Conservation (phyloP, 2,888 invertebrate species). For the Pachliopta kotzebuea region DNA sequence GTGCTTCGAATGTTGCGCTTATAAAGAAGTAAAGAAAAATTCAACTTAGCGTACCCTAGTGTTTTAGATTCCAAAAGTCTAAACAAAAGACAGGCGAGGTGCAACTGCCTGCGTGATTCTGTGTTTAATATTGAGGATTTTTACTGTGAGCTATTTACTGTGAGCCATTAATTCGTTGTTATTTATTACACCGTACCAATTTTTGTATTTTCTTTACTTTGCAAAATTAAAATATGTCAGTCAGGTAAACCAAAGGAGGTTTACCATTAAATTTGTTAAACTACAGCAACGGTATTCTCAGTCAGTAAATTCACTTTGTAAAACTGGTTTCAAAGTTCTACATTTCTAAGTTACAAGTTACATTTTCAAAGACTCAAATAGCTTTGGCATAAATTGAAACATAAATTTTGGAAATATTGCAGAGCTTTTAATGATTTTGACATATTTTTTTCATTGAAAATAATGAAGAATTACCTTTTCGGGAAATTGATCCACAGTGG, state of each 20-base stretch:
- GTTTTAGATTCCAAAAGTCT: too few species aligned
- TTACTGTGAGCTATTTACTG: too few species aligned
- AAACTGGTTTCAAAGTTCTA: conserved; percentile 24
- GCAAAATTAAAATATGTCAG: neutral
- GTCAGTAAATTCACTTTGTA: conserved; percentile 20
- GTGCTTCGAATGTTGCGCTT: too few species aligned
- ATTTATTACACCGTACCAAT: neutral
- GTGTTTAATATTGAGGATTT: too few species aligned
- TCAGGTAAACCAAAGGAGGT: neutral
- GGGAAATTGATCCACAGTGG: too few species aligned
- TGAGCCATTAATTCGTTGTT: neutral
- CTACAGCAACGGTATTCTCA: conserved; percentile 14
- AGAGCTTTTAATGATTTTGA: too few species aligned
- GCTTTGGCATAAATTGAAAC: neutral
- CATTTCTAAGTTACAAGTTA: conserved; percentile 5
- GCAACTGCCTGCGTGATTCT: too few species aligned
- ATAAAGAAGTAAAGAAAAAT: too few species aligned
- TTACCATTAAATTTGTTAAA: conserved; percentile 14
- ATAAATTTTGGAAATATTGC: neutral
- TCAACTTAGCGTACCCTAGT: too few species aligned
- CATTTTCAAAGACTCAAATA: conserved; percentile 9
- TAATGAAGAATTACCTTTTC: too few species aligned
- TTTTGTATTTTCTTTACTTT: neutral
- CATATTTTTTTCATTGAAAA: too few species aligned
- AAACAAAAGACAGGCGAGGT: too few species aligned